Evolutionary conservation across 2,797 vertebrate species (phyloP).

Genomic region (Danionella dracula): DNA sequence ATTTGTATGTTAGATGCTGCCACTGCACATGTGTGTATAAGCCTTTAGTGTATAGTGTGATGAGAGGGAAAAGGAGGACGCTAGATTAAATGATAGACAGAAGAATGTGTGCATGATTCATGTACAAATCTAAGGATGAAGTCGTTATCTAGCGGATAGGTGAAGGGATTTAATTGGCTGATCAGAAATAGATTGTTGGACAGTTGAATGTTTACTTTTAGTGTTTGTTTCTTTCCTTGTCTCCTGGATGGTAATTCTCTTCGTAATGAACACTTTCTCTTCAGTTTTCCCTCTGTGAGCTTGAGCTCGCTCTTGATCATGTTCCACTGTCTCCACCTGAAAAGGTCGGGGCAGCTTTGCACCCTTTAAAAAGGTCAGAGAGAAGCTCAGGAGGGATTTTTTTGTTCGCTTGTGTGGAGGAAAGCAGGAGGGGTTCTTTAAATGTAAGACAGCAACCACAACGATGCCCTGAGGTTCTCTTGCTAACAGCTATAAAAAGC

Average conservation of each 20-base stretch:
- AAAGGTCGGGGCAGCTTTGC: constrained; percentile 20
- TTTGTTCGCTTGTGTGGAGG: constrained; percentile 13
- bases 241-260: neutral
- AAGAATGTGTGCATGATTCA: accelerated
- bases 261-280: constrained; percentile 44
- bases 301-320: constrained; percentile 4
- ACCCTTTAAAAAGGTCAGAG: constrained; percentile 29
- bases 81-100: too few relatives aligned
- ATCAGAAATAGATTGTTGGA: neutral
- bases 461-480: constrained; percentile 20
- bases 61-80: too few relatives aligned
- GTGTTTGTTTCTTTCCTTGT: too few relatives aligned
- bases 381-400: neutral
- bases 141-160: too few relatives aligned
- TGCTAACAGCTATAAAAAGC: constrained; percentile 31
- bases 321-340: neutral
- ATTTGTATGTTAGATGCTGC: too few relatives aligned
- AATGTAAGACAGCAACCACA: constrained; percentile 35
- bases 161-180: neutral
- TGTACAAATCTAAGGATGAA: too few relatives aligned
- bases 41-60: too few relatives aligned
- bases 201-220: neutral
- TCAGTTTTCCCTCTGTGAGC: constrained; percentile 35
- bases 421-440: constrained; percentile 25
- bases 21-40: too few relatives aligned